phyloP scores from a whole-genome alignment of 2,797 vertebrate species.

The Oryzias sinensis region DNA sequence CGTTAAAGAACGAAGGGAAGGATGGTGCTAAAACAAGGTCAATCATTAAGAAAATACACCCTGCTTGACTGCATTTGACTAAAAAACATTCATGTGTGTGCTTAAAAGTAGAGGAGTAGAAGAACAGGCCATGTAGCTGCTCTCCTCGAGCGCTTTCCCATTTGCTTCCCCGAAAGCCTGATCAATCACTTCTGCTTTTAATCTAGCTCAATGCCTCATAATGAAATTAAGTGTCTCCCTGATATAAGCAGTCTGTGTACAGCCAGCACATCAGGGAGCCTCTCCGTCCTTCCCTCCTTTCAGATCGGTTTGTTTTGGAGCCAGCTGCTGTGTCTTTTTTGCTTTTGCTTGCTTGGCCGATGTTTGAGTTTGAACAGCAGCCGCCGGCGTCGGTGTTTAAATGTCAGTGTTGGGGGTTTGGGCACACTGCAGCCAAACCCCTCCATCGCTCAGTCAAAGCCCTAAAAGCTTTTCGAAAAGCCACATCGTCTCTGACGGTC shows the following conservation, averaged over 20 bases:
- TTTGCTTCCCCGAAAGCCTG: slow-evolving; percentile 37
- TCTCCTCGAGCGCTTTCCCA: slow-evolving; percentile 18
- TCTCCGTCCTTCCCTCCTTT: slow-evolving; percentile 3
- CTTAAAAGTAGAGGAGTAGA: background rate
- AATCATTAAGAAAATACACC: slow-evolving; percentile 59
- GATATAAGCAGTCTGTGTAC: slow-evolving; percentile 9
- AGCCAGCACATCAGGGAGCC: slow-evolving; percentile 4
- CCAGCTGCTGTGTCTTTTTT: slow-evolving; percentile 17
- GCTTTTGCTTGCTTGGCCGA: slow-evolving; percentile 19
- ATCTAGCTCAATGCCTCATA: slow-evolving; percentile 72
- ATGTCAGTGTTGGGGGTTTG: slow-evolving; percentile 27
- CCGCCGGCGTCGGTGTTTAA: slow-evolving; percentile 14
- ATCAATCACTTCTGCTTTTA: slow-evolving; percentile 78
- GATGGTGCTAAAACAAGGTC: slow-evolving; percentile 45
- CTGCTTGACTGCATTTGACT: slow-evolving; percentile 26
- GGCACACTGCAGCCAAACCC: slow-evolving; percentile 10
- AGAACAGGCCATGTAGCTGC: slow-evolving; percentile 39
- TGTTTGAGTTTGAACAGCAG: slow-evolving; percentile 22
- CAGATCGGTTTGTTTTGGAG: slow-evolving; percentile 5
- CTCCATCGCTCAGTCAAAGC: slow-evolving; percentile 24
- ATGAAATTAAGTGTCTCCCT: slow-evolving; percentile 64
- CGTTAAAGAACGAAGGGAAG: slow-evolving; percentile 6
- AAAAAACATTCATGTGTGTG: no score
- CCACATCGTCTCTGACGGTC: no score
- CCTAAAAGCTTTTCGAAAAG: slow-evolving; percentile 1